Base-by-base conservation (phyloP, 2,113 vertebrate genomes). In the Muntiacus reevesi region DNA sequence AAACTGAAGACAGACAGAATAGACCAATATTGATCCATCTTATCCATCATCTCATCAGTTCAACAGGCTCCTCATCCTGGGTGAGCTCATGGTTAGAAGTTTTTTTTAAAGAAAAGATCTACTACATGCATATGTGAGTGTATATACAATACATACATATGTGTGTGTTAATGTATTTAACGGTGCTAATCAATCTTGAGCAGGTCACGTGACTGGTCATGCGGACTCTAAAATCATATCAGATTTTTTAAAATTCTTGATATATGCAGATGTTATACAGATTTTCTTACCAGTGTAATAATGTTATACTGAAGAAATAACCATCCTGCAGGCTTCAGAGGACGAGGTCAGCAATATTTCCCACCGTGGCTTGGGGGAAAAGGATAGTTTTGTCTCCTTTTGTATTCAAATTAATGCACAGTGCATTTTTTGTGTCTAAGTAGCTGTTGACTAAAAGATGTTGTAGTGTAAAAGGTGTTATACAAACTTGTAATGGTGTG, bases 201-300 rank as follows among this genome's bases (percentile, higher is more conserved):
- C 99, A 99, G 99, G 99, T 99, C 99, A 99, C 99, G 99, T 99
- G 99, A 99, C 99, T 99, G 99, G 99, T 99, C 99, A 99, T 99
- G 99, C 99, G 99, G 99, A 99, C 99, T 99, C 99, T 99, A 99
- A 98, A 99, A 99, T 99, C 99, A 99, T 99, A 99, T 99, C 99
- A 99, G 99, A 99, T 99, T 99, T 99, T 99, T 98, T 47, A 97
- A 99, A 99, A 99, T 99, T 99, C 99, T 99, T 99, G 99, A 99
- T 99, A 99, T 99, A 99, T 99, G 99, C 99, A 99, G 99, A 99
- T 99, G 99, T 99, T 99, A 99, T 99, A 99, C 99, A 99, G 99
- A 99, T 99, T 99, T 99, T 99, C 99, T 99, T 99, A 99, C 99
- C 99, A 99, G 99, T 99, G 99, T 99, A 99, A 99, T 99, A 99